phyloP scores from a whole-genome alignment of 2,113 vertebrate species.

The Falcunculus frontatus region DNA sequence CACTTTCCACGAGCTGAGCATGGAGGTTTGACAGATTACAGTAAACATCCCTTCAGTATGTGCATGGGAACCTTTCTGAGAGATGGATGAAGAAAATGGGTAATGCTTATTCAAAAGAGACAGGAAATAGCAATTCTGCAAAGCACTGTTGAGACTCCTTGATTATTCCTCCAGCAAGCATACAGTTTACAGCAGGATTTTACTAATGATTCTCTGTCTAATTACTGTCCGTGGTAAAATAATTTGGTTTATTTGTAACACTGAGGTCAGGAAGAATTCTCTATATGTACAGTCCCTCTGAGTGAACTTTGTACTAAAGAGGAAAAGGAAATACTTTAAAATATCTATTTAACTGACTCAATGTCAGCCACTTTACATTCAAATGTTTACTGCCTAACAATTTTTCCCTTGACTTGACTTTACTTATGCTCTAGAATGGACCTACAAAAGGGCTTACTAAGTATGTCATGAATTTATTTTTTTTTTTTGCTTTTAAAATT shows the following conservation, averaged over 20 bases:
- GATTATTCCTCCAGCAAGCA: not conserved
- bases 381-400: not conserved
- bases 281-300: not conserved
- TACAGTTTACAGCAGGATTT: not conserved
- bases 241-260: conserved; percentile 25
- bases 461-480: not conserved
- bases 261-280: conserved; percentile 25
- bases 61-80: not conserved
- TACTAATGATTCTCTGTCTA: conserved; percentile 11
- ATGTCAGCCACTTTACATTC: not conserved
- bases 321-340: not conserved
- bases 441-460: not conserved
- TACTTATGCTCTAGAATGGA: not conserved
- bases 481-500: not conserved
- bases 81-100: not conserved
- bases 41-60: not conserved
- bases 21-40: not conserved
- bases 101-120: not conserved
- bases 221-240: conserved; percentile 43
- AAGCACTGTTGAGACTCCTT: not conserved
- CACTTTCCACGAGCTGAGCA: not conserved
- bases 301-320: not conserved
- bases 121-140: conserved; percentile 19
- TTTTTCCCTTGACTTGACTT: not conserved
- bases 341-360: not conserved